Evolutionary conservation across 2,797 vertebrate species (phyloP), one percentile per base, ranked within the genome.

Genomic region (Rallus crepitans): DNA sequence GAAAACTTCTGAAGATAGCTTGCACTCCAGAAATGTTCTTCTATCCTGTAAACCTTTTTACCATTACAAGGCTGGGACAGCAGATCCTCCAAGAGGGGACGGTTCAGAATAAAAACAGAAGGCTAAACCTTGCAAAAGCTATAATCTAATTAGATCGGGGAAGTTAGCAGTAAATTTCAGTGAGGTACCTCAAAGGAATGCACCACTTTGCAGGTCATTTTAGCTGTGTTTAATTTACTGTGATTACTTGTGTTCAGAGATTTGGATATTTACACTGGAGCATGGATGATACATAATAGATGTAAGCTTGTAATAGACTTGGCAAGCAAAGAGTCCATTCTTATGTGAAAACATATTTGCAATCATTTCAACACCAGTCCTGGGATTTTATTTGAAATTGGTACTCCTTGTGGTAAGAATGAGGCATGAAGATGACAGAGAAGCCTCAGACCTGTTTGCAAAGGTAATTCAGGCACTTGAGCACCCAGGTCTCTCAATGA

Each of bases 181-280:
- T 63, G 50, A 91, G 33, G 39, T 45, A 40, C 18, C 39, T 89
- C 52, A 60, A 71, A 61, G 71, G 71, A 91, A 78, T 56, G 37
- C 19, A 50, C 24, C 27, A 40, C 45, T 85, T 91, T 59, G 13
- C 50, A 73, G 72, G 59, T 78, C 21, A 37, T 76, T 93, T 83
- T 86, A 72, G 56, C 12, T 18, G 40, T 55, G 27, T 76, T 95
- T 88, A 52, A 76, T 94, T 95, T 90, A 40, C 47, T 80, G 63
- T 68, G 70, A 48, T 87, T 73, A 40, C 45, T 82, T 2, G 6
- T 40, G 50, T 63, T 86, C 55, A 79, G 93, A 94, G 65, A 75
- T 83, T 64, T 92, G 73, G n/a, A 31, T 93, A 69, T 86, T 95
- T 96, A 85, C 68, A 39, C 78, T 87, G 89, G 45, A 94, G 56